Percentiles rank a stretch among this genome's conserved stretches.
Conservation (phyloP, 1,140 invertebrate genomes). For the Leptinotarsa lineolata region DNA sequence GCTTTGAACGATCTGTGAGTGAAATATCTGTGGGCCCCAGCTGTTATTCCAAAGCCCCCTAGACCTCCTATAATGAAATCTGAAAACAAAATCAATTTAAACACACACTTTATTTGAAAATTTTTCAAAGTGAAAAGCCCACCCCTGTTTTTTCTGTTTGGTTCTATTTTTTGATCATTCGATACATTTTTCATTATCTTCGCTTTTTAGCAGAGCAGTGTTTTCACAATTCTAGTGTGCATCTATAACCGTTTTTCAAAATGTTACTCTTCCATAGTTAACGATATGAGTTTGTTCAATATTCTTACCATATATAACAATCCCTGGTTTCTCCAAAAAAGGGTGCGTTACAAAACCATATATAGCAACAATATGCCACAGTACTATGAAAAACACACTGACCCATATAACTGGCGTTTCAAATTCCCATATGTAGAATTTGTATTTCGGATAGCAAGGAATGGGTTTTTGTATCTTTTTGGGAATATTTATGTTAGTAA, state of each 20-base stretch:
- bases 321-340: not conserved
- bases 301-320: not conserved
- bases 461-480: not conserved
- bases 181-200: too few relatives aligned
- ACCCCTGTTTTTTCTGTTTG: too few relatives aligned
- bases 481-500: too few relatives aligned
- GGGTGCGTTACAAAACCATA: not conserved
- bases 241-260: too few relatives aligned
- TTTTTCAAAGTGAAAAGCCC: too few relatives aligned
- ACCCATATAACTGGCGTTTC: conserved; percentile 31
- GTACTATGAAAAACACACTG: conserved; percentile 25
- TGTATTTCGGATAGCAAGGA: not conserved
- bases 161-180: too few relatives aligned
- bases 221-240: too few relatives aligned
- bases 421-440: conserved; percentile 16
- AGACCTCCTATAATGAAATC: conserved; percentile 59
- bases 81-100: conserved; percentile 46
- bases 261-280: too few relatives aligned
- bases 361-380: conserved; percentile 5
- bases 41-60: conserved; percentile 72
- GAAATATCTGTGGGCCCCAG: conserved; percentile 73
- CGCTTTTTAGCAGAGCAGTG: too few relatives aligned
- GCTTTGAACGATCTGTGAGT: conserved; percentile 73
- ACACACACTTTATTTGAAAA: too few relatives aligned
- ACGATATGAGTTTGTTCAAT: too few relatives aligned